Conservation (phyloP, 2,797 vertebrate species). For the Molossus molossus region DNA sequence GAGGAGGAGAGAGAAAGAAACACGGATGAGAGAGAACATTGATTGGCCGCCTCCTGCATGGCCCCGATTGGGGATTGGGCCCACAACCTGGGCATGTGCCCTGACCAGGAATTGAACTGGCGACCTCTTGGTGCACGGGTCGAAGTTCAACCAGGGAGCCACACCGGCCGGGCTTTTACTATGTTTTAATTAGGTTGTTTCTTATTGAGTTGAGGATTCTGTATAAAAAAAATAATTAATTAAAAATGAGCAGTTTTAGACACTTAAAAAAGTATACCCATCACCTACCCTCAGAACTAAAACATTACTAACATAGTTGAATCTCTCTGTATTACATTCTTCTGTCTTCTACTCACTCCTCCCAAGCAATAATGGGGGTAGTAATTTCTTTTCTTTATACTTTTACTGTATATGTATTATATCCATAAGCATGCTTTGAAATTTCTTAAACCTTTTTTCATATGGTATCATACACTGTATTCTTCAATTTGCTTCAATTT, state of each 20-base stretch:
- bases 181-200: not conserved
- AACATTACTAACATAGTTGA: conserved; percentile 13
- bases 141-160: too few relatives aligned
- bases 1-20: too few relatives aligned
- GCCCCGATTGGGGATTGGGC: too few relatives aligned
- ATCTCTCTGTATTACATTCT: not conserved
- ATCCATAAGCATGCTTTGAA: conserved; percentile 11
- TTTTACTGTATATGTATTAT: not conserved
- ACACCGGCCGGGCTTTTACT: not conserved
- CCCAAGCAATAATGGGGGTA: not conserved
- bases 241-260: conserved; percentile 18
- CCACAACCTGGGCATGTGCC: too few relatives aligned
- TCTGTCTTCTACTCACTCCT: not conserved
- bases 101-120: too few relatives aligned
- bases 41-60: too few relatives aligned
- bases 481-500: conserved; percentile 5
- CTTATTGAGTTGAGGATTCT: not conserved
- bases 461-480: not conserved
- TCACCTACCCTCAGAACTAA: not conserved
- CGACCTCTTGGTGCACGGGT: too few relatives aligned
- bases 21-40: too few relatives aligned
- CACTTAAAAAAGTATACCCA: not conserved
- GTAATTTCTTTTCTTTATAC: not conserved
- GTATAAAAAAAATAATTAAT: not conserved
- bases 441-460: conserved; percentile 52